phyloP scores from a whole-genome alignment of 2,888 invertebrate genomes.

The Odontocerum albicorne region DNA sequence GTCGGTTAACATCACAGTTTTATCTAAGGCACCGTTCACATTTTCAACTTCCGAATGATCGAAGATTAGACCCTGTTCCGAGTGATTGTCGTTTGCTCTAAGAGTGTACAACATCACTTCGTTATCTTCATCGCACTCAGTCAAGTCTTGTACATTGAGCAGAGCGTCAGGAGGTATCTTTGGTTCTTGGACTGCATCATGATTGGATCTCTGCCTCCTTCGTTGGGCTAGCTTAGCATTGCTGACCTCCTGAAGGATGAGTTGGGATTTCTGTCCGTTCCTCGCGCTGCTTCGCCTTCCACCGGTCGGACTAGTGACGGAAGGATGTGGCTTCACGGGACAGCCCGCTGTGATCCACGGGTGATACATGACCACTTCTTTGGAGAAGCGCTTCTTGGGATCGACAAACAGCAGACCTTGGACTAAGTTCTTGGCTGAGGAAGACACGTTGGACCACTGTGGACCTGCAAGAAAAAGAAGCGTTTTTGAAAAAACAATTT shows the following conservation, averaged over 20 bases:
- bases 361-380: slow-evolving; percentile 67
- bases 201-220: slow-evolving; percentile 55
- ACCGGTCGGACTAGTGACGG: background rate
- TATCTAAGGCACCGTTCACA: no score
- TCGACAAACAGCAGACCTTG: slow-evolving; percentile 78
- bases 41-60: no score
- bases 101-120: slow-evolving; percentile 29
- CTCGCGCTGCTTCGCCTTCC: slow-evolving; percentile 9
- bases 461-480: slow-evolving; percentile 43
- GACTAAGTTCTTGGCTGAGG: slow-evolving; percentile 74
- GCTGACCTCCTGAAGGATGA: slow-evolving; percentile 61
- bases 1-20: no score
- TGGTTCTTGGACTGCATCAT: slow-evolving; percentile 1
- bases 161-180: background rate
- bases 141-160: background rate
- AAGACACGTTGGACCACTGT: slow-evolving; percentile 72
- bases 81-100: background rate
- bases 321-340: slow-evolving; percentile 1
- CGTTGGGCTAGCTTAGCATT: slow-evolving; percentile 71
- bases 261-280: slow-evolving; percentile 18
- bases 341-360: slow-evolving; percentile 53
- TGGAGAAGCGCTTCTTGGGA: slow-evolving; percentile 69
- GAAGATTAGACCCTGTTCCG: background rate
- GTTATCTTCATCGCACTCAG: slow-evolving; percentile 15
- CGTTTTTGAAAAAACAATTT: no score